Conservation (phyloP, 1,140 invertebrate species). For the Drosophila trapezifrons region DNA sequence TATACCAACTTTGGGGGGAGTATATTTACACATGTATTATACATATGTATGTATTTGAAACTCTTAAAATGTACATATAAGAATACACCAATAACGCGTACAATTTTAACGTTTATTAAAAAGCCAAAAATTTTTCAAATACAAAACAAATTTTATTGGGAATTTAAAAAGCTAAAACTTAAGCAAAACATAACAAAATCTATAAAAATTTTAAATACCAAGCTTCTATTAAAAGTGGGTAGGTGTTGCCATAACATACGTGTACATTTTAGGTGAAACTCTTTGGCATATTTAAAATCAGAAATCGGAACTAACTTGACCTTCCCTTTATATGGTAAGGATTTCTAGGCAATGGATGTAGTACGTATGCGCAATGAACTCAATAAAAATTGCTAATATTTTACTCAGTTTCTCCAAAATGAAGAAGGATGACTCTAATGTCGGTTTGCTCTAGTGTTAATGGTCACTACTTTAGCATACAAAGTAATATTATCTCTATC, state of each 20-base stretch:
- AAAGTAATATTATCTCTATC: no score
- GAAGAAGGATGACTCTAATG: no score
- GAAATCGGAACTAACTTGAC: not conserved
- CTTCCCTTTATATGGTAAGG: not conserved
- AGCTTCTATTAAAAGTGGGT: not conserved
- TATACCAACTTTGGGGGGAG: not conserved
- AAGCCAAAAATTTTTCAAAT: not conserved
- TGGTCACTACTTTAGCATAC: no score
- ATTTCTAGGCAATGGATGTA: no score
- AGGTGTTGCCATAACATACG: not conserved
- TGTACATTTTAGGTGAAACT: not conserved
- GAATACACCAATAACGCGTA: slow-evolving; percentile 2
- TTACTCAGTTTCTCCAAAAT: not conserved
- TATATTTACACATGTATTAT: not conserved
- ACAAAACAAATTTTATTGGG: not conserved
- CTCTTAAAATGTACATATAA: not conserved
- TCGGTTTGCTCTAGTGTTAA: no score
- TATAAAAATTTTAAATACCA: not conserved
- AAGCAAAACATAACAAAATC: not conserved
- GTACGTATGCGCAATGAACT: no score
- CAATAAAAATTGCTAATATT: no score
- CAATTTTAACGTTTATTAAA: not conserved
- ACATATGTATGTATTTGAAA: not conserved
- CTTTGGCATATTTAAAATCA: not conserved
- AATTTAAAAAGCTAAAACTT: not conserved